A percentile compares a stretch with the other conserved stretches of the same genome.
Conservation (phyloP, 2,797 vertebrate species). For the Muscicapa comitata region DNA sequence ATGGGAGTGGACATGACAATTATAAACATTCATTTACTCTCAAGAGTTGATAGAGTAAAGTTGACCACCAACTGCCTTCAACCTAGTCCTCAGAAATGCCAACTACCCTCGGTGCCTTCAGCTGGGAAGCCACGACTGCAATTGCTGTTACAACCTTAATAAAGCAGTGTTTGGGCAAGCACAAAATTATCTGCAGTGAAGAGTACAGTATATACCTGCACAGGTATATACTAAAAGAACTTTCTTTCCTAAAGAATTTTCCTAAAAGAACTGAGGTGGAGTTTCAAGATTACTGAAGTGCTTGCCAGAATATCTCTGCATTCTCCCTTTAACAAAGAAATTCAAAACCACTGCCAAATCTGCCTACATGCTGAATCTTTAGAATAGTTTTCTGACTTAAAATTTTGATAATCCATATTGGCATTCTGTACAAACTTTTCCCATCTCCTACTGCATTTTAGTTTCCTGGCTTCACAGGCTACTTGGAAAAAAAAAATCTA, state of each 20-base stretch:
- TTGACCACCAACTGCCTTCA: neutral
- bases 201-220: neutral
- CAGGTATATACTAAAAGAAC: too few species aligned
- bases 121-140: neutral
- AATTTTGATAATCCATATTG: neutral
- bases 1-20: neutral
- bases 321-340: neutral
- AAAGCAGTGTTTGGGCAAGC: neutral
- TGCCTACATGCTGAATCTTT: neutral
- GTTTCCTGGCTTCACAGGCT: neutral
- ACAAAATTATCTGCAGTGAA: neutral
- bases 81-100: neutral
- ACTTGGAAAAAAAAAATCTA: neutral
- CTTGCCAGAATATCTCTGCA: neutral
- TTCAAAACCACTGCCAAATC: neutral
- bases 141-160: neutral
- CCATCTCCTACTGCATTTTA: neutral
- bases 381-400: neutral
- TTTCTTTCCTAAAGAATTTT: too few species aligned
- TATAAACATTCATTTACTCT: neutral
- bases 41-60: neutral
- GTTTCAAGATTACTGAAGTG: conserved; percentile 15
- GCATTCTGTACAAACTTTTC: neutral
- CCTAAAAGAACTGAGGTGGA: neutral
- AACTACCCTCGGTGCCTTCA: neutral